These are phyloP conservation scores for Clarias macrocephalus DNA, from an alignment of 2,113 vertebrate genomes.

Conservation along the genomic window DNA sequence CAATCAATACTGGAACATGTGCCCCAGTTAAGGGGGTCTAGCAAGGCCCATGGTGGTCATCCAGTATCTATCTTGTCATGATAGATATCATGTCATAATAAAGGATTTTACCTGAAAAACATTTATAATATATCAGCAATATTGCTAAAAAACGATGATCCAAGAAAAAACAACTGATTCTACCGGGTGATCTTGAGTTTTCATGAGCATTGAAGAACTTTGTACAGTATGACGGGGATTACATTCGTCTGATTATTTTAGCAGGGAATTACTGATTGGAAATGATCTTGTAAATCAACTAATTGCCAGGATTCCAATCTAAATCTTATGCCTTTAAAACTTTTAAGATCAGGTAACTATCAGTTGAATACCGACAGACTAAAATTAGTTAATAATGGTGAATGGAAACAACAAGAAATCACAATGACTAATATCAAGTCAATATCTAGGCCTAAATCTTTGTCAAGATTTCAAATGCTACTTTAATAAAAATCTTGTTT, in stretches of 20 bases:
- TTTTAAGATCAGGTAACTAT: not conserved
- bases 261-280: not conserved
- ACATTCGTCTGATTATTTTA: not conserved
- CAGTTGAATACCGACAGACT: not conserved
- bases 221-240: not conserved
- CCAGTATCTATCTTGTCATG: no score
- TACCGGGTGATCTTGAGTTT: not conserved
- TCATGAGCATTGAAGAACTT: not conserved
- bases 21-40: no score
- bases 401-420: not conserved
- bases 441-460: not conserved
- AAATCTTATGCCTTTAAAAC: not conserved
- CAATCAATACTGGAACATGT: no score
- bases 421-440: not conserved
- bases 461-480: not conserved
- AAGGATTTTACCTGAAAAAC: not conserved
- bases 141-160: not conserved
- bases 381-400: not conserved
- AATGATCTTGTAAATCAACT: not conserved
- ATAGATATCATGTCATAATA: not conserved
- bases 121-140: not conserved
- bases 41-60: no score
- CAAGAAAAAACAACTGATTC: not conserved
- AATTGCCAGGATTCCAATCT: not conserved
- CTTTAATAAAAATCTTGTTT: not conserved